Evolutionary conservation across 2,888 invertebrate genomes (phyloP).

Genomic region (Hyalella azteca): DNA sequence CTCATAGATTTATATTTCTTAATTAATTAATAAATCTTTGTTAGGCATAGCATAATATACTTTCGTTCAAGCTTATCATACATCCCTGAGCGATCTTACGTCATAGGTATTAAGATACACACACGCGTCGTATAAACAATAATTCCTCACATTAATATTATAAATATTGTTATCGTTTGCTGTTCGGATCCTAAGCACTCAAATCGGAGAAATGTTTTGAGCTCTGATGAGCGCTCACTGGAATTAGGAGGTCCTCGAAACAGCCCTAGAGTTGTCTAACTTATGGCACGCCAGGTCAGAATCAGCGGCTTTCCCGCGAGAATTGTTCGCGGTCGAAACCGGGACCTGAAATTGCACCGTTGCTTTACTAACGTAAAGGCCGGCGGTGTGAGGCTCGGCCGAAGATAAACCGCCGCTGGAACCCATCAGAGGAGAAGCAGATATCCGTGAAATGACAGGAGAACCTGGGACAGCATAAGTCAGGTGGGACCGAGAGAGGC

Average conservation of each 20-base stretch:
- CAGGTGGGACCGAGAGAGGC: not conserved
- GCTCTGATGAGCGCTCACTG: not conserved
- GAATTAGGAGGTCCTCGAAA: not conserved
- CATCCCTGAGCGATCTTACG: too few relatives aligned
- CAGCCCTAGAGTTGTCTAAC: not conserved
- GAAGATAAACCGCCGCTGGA: not conserved
- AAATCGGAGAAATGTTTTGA: not conserved
- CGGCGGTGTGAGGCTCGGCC: not conserved
- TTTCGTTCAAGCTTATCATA: too few relatives aligned
- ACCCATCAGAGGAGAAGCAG: not conserved
- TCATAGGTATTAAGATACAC: too few relatives aligned
- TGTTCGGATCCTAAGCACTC: too few relatives aligned
- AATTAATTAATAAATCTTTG: too few relatives aligned
- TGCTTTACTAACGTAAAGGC: slow-evolving; percentile 9
- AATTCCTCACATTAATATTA: too few relatives aligned
- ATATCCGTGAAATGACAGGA: not conserved
- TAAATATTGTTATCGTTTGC: too few relatives aligned
- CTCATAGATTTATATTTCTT: too few relatives aligned
- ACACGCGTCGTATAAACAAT: too few relatives aligned
- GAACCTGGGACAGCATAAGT: not conserved
- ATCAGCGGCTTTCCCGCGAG: not conserved
- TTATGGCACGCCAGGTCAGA: not conserved
- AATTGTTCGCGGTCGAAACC: not conserved
- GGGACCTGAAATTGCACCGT: not conserved
- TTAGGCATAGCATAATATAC: too few relatives aligned